Conservation (phyloP, 2,113 vertebrate genomes). For the Festucalex cinctus region DNA sequence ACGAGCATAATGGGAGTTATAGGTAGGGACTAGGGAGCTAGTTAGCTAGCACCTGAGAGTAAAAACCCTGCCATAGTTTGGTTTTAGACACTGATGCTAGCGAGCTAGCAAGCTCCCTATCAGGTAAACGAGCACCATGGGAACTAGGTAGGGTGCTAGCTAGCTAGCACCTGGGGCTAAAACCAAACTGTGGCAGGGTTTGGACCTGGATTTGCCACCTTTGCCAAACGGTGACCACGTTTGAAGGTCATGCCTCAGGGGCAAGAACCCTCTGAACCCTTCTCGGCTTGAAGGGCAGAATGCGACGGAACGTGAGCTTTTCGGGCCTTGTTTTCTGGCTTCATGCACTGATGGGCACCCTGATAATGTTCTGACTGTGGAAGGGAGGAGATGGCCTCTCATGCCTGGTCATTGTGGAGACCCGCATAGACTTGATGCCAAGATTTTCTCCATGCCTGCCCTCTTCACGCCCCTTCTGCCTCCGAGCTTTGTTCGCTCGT, state of each 20-base stretch:
- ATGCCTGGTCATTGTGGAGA: constrained; percentile 53
- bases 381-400: constrained; percentile 60
- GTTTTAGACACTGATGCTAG: too few relatives aligned
- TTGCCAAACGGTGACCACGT: constrained; percentile 31
- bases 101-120: too few relatives aligned
- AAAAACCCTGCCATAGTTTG: too few relatives aligned
- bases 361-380: constrained; percentile 60
- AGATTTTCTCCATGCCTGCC: constrained; percentile 49
- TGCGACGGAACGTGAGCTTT: constrained; percentile 48
- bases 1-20: too few relatives aligned
- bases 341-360: constrained; percentile 53
- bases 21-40: too few relatives aligned
- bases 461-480: constrained; percentile 56
- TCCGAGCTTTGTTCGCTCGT: constrained; percentile 55
- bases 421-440: constrained; percentile 66
- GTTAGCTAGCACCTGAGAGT: too few relatives aligned
- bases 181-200: too few relatives aligned
- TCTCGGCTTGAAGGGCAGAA: constrained; percentile 23
- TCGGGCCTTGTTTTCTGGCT: constrained; percentile 50
- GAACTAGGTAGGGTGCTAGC: too few relatives aligned
- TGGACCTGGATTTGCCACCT: too few relatives aligned
- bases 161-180: too few relatives aligned
- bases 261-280: constrained; percentile 44
- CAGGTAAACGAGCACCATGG: too few relatives aligned
- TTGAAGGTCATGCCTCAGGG: constrained; percentile 52